Evolutionary conservation across 2,888 invertebrate species (phyloP), one percentile per base, ranked within the genome.

Genomic region (Lymantria dispar): DNA sequence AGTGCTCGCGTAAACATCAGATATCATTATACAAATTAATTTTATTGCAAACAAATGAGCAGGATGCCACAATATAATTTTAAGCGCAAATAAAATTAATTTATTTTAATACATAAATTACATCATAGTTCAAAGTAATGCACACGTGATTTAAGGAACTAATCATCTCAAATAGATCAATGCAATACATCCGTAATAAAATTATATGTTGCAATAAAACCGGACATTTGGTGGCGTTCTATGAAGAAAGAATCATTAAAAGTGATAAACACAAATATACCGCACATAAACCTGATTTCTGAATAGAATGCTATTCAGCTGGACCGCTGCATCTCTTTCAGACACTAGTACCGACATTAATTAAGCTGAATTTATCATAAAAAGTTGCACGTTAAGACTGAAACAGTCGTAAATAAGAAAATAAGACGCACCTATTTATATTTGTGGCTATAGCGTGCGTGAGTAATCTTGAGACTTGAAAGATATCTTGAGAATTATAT

Each of bases 361-460:
- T 88, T 87, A 86, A 84, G 59, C 61, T 68, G 72, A 83, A 83
- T 84, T 83, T 83, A 87, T 87, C 85, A 87, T 87, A 86, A 86
- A 88, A 89, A 86, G 82, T 85, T 83, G 81, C 84, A 79, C 83
- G 85, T 86, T 81, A 80, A 85, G 81, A 80, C 81, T 82, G 76
- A 81, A 87, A 83, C 80, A 80, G 80, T 77, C 83, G 74, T 88
- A 86, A 88, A 89, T 84, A 85, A 83, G 73, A 83, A 85, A 87
- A 87, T 87, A 83, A 84, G 80, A 84, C 74, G 80, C 22, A 73
- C 74, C 83, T 87, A 86, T 88, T 86, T 87, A 85, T 87, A 84
- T 80, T 81, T 79, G 80, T 76, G 75, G 73, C 63, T 70, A 15
- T 60, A 70, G 62, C 52, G 11, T 7, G 64, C 13, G 29, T 12